A percentile compares a stretch with the other conserved stretches of the same genome.
Evolutionary conservation across 64 coral and sea anemone genomes (phyloP).

Genomic region (Pocillopora verrucosa): DNA sequence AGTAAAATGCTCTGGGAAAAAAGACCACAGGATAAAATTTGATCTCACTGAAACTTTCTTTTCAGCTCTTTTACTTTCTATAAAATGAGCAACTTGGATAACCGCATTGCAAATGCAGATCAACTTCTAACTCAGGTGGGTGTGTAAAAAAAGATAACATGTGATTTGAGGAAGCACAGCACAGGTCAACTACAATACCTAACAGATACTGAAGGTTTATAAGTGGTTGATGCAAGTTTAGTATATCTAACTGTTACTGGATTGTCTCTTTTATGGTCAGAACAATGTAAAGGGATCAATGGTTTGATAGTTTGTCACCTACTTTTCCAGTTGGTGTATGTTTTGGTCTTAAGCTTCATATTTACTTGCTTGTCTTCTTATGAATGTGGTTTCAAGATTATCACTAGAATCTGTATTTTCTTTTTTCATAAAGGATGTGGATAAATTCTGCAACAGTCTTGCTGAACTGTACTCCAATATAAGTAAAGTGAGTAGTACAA

Average conservation of each 20-base stretch:
- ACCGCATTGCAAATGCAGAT: constrained; percentile 98
- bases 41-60: neutral
- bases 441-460: constrained; percentile 96
- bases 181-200: no score
- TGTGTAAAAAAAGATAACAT: neutral
- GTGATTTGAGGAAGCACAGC: neutral
- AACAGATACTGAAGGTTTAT: no score
- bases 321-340: no score
- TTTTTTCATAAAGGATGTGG: constrained; percentile 74
- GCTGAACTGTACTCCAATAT: constrained; percentile 97
- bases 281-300: no score
- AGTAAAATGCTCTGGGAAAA: no score
- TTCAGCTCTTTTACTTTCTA: constrained; percentile 89
- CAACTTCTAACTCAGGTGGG: constrained; percentile 95
- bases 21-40: no score
- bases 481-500: constrained; percentile 76
- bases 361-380: no score
- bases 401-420: neutral
- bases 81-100: constrained; percentile 95
- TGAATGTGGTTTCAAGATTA: no score
- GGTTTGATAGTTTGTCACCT: no score
- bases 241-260: no score
- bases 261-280: no score
- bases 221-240: neutral
- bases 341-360: no score